These are phyloP conservation scores for Archips xylosteana DNA, from an alignment of 2,888 invertebrate species.

Conservation along the genomic window DNA sequence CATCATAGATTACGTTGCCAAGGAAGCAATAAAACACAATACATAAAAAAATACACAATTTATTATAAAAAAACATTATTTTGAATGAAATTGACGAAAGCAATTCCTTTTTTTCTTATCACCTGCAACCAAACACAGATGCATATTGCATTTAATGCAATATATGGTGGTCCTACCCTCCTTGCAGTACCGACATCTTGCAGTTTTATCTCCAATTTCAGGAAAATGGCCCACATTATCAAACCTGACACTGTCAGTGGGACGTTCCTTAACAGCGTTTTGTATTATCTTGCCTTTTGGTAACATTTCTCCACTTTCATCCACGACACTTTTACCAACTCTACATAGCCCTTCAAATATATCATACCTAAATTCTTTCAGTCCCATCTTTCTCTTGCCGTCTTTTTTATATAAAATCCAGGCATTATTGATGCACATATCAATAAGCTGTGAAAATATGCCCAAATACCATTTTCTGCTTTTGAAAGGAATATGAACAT, in stretches of 20 bases:
- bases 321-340: too few relatives aligned
- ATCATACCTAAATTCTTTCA: too few relatives aligned
- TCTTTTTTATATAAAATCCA: conserved; percentile 7
- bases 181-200: neutral
- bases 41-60: neutral
- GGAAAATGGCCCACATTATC: neutral
- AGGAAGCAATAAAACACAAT: neutral
- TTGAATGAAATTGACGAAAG: neutral
- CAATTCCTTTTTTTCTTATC: neutral
- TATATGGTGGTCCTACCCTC: neutral
- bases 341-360: too few relatives aligned
- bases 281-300: too few relatives aligned
- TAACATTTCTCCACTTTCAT: too few relatives aligned
- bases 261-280: too few relatives aligned
- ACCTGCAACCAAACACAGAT: neutral
- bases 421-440: conserved; percentile 5
- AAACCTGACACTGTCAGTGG: too few relatives aligned
- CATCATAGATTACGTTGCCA: neutral
- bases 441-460: conserved; percentile 9
- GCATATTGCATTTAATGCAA: neutral
- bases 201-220: neutral
- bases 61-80: neutral
- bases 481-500: conserved; percentile 12
- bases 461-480: conserved; percentile 5
- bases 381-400: too few relatives aligned